Evolutionary conservation across 2,113 vertebrate genomes (phyloP).

Genomic region (Coptodon bakossiorum): DNA sequence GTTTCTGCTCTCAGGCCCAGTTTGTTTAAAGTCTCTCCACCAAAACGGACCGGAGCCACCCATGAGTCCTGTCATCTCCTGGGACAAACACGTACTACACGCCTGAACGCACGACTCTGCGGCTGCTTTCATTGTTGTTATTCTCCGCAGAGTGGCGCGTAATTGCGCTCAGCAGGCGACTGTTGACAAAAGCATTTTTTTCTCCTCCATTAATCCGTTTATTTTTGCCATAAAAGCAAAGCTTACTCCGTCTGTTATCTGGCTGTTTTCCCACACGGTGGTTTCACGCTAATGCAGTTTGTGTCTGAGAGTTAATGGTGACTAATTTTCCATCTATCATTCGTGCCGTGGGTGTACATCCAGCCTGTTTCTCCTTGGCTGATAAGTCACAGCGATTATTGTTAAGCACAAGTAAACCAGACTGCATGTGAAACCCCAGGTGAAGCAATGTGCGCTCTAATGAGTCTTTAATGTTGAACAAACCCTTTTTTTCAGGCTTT

Average conservation of each 20-base stretch:
- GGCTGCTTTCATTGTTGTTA: not conserved
- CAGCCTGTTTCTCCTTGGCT: not conserved
- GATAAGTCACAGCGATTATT: not conserved
- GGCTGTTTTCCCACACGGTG: not conserved
- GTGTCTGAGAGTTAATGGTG: not conserved
- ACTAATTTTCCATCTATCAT: not conserved
- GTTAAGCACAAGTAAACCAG: not conserved
- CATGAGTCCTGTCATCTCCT: not conserved
- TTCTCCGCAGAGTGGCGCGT: not conserved
- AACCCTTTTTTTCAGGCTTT: not conserved
- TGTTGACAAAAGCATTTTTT: not conserved
- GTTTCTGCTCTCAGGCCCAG: slow-evolving; percentile 42
- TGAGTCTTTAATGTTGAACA: not conserved
- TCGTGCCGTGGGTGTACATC: not conserved
- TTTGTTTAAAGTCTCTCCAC: not conserved
- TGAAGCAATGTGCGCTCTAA: not conserved
- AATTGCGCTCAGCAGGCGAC: slow-evolving; percentile 24
- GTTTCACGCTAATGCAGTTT: not conserved
- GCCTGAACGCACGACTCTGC: not conserved
- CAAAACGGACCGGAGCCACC: not conserved
- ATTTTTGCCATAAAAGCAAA: not conserved
- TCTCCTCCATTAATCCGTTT: not conserved
- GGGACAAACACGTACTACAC: not conserved
- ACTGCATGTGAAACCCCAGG: not conserved
- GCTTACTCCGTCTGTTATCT: not conserved